These are phyloP conservation scores for Petromus typicus DNA, from an alignment of 2,113 vertebrate genomes.

Conservation along the genomic window DNA sequence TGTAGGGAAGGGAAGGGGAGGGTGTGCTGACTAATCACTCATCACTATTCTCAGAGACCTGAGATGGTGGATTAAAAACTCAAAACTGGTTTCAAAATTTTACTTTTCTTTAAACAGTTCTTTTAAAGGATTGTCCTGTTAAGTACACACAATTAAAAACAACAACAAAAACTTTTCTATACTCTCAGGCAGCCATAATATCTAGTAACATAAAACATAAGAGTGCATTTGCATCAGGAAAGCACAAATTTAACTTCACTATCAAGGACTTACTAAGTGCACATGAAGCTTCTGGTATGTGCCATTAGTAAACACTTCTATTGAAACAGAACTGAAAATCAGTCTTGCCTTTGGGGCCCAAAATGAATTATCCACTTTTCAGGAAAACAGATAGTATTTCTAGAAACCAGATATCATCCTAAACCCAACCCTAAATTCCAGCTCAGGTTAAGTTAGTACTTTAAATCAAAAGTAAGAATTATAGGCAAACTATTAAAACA, in stretches of 20 bases:
- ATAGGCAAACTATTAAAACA: not conserved
- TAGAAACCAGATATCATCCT: not conserved
- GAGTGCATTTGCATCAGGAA: not conserved
- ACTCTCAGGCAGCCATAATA: not conserved
- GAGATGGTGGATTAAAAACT: not conserved
- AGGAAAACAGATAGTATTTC: conserved; percentile 14
- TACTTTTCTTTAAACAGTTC: conserved; percentile 51
- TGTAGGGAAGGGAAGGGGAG: too few relatives aligned
- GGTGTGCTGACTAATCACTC: not conserved
- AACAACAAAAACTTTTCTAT: not conserved
- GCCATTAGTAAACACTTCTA: not conserved
- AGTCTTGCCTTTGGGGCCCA: not conserved
- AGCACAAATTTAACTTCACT: not conserved
- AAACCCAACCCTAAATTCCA: not conserved
- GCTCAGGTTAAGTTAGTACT: conserved; percentile 40
- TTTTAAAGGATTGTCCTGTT: not conserved
- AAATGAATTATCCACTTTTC: conserved; percentile 39
- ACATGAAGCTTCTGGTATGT: not conserved
- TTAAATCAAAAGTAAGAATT: conserved; percentile 24
- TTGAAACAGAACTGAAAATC: not conserved
- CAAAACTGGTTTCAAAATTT: not conserved
- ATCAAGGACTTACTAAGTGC: not conserved
- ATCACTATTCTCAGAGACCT: not conserved
- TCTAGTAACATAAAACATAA: not conserved
- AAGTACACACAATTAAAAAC: not conserved